Evolutionary conservation across 2,113 vertebrate genomes (phyloP).

Genomic region (Cebus imitator): DNA sequence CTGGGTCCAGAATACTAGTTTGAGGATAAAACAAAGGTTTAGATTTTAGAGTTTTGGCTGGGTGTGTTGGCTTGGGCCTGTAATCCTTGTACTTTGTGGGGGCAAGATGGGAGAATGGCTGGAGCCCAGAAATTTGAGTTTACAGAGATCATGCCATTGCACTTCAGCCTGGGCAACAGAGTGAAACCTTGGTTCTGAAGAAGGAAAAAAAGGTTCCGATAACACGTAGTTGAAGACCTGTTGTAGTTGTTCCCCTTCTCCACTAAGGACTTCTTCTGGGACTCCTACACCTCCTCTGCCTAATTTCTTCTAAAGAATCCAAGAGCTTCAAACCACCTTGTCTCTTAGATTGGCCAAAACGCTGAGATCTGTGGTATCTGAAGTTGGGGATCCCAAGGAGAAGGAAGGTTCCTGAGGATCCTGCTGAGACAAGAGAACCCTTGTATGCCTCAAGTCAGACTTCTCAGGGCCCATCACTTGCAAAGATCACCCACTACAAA

Average conservation of each 20-base stretch:
- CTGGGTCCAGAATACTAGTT: neutral
- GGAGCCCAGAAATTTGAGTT: too few species aligned
- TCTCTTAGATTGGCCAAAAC: neutral
- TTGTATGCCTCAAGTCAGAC: neutral
- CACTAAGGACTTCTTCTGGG: neutral
- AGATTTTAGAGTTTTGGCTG: neutral
- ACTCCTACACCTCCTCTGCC: neutral
- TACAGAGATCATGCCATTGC: too few species aligned
- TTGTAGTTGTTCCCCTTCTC: neutral
- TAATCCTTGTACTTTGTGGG: too few species aligned
- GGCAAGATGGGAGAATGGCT: too few species aligned
- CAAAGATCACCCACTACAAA: neutral
- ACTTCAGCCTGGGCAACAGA: too few species aligned
- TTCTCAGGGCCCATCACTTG: neutral
- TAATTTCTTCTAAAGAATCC: neutral
- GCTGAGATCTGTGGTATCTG: neutral
- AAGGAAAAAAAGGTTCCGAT: neutral
- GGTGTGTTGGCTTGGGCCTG: too few species aligned
- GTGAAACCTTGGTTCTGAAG: neutral
- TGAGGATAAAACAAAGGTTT: neutral
- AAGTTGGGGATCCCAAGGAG: neutral
- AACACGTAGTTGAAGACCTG: neutral
- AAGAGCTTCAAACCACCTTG: neutral
- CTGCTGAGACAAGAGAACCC: neutral
- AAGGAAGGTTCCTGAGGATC: neutral